Evolutionary conservation across 92 coral and sea anemone genomes (phyloP).

Genomic region (Palythoa grandis): DNA sequence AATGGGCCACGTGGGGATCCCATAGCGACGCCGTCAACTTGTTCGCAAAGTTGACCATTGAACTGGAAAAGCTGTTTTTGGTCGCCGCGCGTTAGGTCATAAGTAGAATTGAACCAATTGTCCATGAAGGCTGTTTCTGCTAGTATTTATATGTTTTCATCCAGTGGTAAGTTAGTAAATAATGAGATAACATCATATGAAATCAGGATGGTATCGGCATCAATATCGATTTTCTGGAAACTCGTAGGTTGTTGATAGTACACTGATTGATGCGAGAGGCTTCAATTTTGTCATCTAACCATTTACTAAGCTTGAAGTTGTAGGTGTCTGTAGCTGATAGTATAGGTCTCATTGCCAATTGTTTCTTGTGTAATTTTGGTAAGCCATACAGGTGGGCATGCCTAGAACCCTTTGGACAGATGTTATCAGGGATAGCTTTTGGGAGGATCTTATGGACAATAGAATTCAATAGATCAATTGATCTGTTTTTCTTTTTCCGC

Average conservation of each 20-base stretch:
- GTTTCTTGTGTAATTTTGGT: not conserved
- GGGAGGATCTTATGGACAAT: slow-evolving; percentile 15
- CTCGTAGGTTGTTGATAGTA: no score
- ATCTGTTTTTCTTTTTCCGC: slow-evolving; percentile 5
- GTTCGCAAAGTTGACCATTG: no score
- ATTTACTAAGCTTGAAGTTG: no score
- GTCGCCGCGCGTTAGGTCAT: not conserved
- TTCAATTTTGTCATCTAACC: not conserved
- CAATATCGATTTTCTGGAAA: no score
- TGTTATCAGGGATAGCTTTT: not conserved
- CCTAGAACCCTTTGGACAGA: not conserved
- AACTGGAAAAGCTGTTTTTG: not conserved
- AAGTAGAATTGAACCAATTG: not conserved
- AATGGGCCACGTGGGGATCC: not conserved
- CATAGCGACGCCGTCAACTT: not conserved
- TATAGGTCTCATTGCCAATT: no score
- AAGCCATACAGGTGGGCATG: not conserved
- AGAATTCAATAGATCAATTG: no score
- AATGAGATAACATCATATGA: no score
- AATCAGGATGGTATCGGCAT: no score
- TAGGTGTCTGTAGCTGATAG: no score
- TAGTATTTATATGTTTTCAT: not conserved
- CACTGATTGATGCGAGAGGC: no score
- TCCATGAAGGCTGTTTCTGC: not conserved
- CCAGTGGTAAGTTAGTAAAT: no score